Conservation (phyloP, 2,888 invertebrate genomes). For the Hirtodrosophila cameraria region DNA sequence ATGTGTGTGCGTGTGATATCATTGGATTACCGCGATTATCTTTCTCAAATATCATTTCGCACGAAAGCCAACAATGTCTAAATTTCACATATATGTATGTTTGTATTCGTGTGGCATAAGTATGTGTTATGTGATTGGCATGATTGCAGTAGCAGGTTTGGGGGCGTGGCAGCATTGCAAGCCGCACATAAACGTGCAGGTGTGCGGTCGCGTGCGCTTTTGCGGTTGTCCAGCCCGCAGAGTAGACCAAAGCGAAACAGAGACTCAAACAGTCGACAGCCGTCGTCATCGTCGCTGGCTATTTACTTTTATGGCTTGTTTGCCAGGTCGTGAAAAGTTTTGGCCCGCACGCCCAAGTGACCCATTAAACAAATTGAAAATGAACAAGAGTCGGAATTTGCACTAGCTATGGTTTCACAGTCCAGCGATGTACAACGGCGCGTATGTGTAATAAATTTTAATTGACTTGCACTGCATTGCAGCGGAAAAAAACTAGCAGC, state of each 20-base stretch:
- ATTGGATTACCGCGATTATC: conserved; percentile 74
- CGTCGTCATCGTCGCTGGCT: conserved; percentile 31
- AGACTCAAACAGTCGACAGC: conserved; percentile 7
- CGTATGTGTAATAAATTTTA: conserved; percentile 79
- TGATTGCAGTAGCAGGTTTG: conserved; percentile 10
- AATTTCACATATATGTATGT: conserved; percentile 55
- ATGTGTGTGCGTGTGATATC: conserved; percentile 42
- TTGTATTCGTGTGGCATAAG: conserved; percentile 3
- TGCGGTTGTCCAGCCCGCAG: conserved; percentile 26
- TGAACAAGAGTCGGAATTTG: conserved; percentile 48
- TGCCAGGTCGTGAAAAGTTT: conserved; percentile 71
- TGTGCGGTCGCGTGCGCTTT: conserved; percentile 51
- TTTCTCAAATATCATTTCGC: conserved; percentile 74
- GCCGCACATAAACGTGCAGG: conserved; percentile 51
- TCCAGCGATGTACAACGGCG: conserved; percentile 33
- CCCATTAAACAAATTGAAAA: conserved; percentile 78
- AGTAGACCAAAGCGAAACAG: background rate
- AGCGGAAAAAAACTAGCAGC: conserved; percentile 27
- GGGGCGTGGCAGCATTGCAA: conserved; percentile 13
- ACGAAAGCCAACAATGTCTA: conserved; percentile 75
- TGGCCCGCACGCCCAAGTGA: conserved; percentile 66
- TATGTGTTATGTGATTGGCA: conserved; percentile 29
- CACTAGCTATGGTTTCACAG: conserved; percentile 1
- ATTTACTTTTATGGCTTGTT: conserved; percentile 77
- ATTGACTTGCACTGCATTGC: conserved; percentile 71